Base-by-base conservation (phyloP, 1,140 invertebrate species). In the Choristoneura fumiferana region DNA sequence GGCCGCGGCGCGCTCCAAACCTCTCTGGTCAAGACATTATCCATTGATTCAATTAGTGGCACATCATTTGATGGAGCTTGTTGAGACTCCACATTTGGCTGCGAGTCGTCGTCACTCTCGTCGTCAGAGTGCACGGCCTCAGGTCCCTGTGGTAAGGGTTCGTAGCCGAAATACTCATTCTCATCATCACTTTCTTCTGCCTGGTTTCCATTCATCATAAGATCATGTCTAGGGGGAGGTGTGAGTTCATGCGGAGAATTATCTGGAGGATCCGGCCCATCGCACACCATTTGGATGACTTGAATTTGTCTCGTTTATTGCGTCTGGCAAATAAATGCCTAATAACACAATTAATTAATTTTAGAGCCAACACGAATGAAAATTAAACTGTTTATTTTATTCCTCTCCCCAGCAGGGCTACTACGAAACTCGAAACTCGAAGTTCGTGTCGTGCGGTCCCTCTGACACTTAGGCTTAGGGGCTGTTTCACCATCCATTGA, bases 121-220 rank as follows among this genome's bases (percentile, higher is more conserved):
- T 69, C 67, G 29, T 83, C 78, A 5, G 72, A 73, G 35, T 70
- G 65, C 8, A 58, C 54, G n/a, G 62, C 68, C 49, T 87, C 84
- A n/a, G 86, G 81, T 0, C 74, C 83, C 66, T 89, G 86, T 8
- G 86, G 72, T 10, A 89, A 62, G 4, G 86, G 86, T 58, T 86
- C 73, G 35, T 89, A 89, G 3, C 82, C 84, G 62, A 83, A 82
- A 56, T 86, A 67, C 52, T 85, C 81, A 53, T 77, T 75, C 58
- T 88, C 84, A 5, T 89, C 86, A 57, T 89, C 86, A 65, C 86
- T 89, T 34, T 85, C 85, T 37, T 88, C 85, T 12, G 69, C 57
- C 5, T 57, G 69, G 38, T 76, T 72, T 4, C 82, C 82, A 45
- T 83, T 80, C 49, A 77, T 74, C 45, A 83, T 63, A 33, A 88